These are phyloP conservation scores for Novumbra hubbsi DNA, from an alignment of 2,797 vertebrate species.

Conservation along the genomic window DNA sequence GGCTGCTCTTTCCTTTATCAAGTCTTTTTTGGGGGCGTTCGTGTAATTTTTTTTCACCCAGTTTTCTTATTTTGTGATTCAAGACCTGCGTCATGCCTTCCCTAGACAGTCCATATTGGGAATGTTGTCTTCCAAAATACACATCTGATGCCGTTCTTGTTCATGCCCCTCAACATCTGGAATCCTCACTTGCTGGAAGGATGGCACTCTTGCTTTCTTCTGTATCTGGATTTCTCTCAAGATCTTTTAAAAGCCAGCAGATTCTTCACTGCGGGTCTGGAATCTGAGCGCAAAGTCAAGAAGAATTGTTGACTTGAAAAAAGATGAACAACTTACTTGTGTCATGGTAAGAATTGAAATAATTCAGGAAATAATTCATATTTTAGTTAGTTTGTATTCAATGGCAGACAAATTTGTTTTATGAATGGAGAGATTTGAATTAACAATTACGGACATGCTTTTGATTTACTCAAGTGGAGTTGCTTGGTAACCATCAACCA, in stretches of 20 bases:
- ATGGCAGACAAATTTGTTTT: background rate
- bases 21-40: too few relatives aligned
- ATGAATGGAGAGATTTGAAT: constrained; percentile 34
- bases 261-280: background rate
- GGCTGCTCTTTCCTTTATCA: too few relatives aligned
- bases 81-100: too few relatives aligned
- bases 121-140: too few relatives aligned
- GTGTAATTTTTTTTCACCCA: too few relatives aligned
- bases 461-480: constrained; percentile 39
- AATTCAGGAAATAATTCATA: background rate
- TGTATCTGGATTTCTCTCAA: background rate
- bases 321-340: background rate
- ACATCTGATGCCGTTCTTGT: background rate
- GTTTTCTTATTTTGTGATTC: too few relatives aligned
- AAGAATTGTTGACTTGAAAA: background rate
- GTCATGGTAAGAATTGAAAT: background rate
- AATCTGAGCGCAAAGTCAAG: background rate
- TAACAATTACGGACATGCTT: constrained; percentile 36
- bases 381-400: background rate
- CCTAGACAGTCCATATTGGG: too few relatives aligned
- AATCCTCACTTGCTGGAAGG: background rate
- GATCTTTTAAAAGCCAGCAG: background rate
- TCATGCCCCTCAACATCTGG: background rate
- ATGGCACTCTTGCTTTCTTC: too few relatives aligned
- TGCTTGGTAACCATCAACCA: constrained; percentile 44